A percentile compares a stretch with the other conserved stretches of the same genome.
phyloP scores from a whole-genome alignment of 2,797 vertebrate species.

The Falco rusticolus region DNA sequence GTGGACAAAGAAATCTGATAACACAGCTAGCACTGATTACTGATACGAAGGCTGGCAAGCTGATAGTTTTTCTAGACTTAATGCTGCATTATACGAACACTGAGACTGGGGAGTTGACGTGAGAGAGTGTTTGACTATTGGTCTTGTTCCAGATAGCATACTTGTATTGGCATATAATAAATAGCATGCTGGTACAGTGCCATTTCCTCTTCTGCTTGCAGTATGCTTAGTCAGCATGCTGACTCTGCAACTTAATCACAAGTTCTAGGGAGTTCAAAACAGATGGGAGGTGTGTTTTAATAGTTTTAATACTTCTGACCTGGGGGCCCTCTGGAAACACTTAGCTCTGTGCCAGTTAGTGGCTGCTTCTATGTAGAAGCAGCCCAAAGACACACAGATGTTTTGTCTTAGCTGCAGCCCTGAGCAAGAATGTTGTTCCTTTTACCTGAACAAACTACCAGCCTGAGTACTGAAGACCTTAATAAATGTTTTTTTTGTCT shows the following conservation, averaged over 20 bases:
- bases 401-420: not conserved
- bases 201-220: slow-evolving; percentile 10
- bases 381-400: not conserved
- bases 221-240: slow-evolving; percentile 2
- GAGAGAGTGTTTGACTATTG: not conserved
- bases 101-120: not conserved
- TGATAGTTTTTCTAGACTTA: not conserved
- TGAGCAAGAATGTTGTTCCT: not conserved
- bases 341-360: not conserved
- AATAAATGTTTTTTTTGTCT: not conserved
- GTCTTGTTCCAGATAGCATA: not conserved
- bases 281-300: not conserved
- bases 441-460: not conserved
- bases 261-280: not conserved
- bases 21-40: not conserved
- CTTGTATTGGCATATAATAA: not conserved
- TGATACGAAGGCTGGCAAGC: not conserved
- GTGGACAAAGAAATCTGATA: not conserved
- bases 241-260: not conserved
- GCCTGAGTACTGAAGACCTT: not conserved
- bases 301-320: not conserved
- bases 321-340: not conserved
- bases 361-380: not conserved
- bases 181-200: not conserved
- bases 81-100: not conserved